These are phyloP conservation scores for Eilema caniola DNA, from an alignment of 2,888 invertebrate species.

Conservation along the genomic window DNA sequence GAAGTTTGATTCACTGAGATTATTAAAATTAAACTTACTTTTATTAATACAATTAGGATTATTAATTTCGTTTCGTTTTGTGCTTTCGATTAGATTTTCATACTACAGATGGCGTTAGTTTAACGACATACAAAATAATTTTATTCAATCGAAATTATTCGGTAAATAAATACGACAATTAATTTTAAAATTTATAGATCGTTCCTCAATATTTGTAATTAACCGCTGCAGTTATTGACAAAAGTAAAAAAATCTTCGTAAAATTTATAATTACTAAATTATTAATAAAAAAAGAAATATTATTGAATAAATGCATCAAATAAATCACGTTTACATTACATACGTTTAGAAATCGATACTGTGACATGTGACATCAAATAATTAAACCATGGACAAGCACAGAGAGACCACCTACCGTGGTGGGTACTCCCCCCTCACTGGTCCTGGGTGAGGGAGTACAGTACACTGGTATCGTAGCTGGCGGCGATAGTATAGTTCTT, in stretches of 20 bases:
- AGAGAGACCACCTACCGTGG: slow-evolving; percentile 27
- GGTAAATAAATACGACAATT: background rate
- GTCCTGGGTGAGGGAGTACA: slow-evolving; percentile 62
- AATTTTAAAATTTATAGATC: background rate
- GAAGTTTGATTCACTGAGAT: slow-evolving; percentile 50
- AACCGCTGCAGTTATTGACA: background rate
- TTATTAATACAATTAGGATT: slow-evolving; percentile 41
- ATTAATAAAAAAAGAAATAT: background rate
- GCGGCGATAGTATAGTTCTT: slow-evolving; percentile 78
- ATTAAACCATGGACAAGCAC: slow-evolving; percentile 7
- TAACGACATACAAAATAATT: slow-evolving; percentile 4
- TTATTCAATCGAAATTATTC: slow-evolving; percentile 9
- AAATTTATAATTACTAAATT: background rate
- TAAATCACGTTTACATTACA: slow-evolving; percentile 2
- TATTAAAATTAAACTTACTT: slow-evolving; percentile 43
- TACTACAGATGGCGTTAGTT: slow-evolving; percentile 32
- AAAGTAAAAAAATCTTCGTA: background rate
- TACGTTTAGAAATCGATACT: slow-evolving; percentile 3
- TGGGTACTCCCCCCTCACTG: background rate
- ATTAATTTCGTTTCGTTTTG: slow-evolving; percentile 39
- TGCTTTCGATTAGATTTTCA: slow-evolving; percentile 37
- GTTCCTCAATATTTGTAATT: background rate
- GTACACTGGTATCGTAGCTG: slow-evolving; percentile 63
- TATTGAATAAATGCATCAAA: slow-evolving; percentile 4
- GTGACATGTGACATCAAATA: slow-evolving; percentile 10